Base-by-base conservation (phyloP, 2,797 vertebrate species). In the Cossypha dichroa region DNA sequence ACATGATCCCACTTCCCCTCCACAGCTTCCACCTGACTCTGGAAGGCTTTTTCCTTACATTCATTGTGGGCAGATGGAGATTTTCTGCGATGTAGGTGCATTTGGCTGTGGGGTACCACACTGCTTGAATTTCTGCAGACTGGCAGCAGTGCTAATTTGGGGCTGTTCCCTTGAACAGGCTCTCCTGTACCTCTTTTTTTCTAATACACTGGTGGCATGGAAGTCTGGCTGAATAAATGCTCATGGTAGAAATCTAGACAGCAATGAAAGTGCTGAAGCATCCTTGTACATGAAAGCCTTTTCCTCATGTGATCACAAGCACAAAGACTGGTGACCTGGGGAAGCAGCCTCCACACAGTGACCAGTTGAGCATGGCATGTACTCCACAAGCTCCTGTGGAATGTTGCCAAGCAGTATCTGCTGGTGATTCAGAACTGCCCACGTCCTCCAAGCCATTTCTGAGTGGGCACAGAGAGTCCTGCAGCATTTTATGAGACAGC, bases 11-110 rank as follows among this genome's bases (percentile, higher is more conserved):
- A 2, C 26, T 67, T 72, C 25, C 21, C 33, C 28, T 55, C 41
- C 5, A 0, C 0, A 85, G 38, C 45, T 83, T 67, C 56, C 8
- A 67, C 15, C 3, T 0, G 0, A 6, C 31, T 60, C 3, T 36
- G 68, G 70, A 86, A 85, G 22, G 11, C 16, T 43, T 72, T 91
- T 67, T 48, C 16, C 36, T 68, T 49, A 13, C 6, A 0, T 33
- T 80, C 1, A 1, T 41, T 55, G 11, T 15, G 46, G 0, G 2
- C 13, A 75, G 31, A 28, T 51, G 60, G 36, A 82, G 60, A 25
- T 26, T 68, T 63, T 28, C 31, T 54, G 20, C 49, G 31, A 6
- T 36, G 14, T 5, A n/a, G 10, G 21, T 13, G 19, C 3, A 5
- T 26, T 4, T 2, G 52, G 31, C 67, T 4, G 5, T 64, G 36